Evolutionary conservation across 2,888 invertebrate species (phyloP).

Genomic region (Aphrophora alni): DNA sequence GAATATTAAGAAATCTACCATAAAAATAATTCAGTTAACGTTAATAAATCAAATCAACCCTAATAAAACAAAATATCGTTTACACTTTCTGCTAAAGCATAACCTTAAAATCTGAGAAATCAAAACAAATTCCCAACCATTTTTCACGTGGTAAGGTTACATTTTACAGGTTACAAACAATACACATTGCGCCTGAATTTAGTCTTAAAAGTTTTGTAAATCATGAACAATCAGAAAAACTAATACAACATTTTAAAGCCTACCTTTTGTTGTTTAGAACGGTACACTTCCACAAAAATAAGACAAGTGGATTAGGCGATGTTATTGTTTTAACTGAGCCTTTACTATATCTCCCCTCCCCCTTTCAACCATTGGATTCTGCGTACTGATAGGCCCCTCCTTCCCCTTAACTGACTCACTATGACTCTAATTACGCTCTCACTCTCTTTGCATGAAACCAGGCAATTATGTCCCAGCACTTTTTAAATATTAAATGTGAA

Average conservation of each 20-base stretch:
- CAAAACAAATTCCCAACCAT: no score
- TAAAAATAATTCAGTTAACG: no score
- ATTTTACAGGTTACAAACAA: no score
- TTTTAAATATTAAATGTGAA: background rate
- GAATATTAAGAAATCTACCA: no score
- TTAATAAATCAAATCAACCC: no score
- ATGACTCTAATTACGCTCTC: background rate
- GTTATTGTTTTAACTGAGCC: slow-evolving; percentile 6
- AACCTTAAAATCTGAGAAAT: no score
- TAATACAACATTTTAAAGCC: background rate
- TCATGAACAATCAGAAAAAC: no score
- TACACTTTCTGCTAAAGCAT: no score
- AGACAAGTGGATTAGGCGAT: background rate
- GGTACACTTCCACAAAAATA: background rate
- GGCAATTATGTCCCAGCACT: background rate
- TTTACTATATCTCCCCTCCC: background rate
- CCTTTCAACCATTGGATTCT: background rate
- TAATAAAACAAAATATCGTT: no score
- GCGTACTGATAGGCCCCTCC: background rate
- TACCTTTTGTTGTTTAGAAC: background rate
- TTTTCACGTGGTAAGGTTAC: no score
- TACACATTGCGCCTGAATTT: no score
- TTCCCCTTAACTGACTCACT: background rate
- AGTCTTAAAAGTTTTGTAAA: no score
- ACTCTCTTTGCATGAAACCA: background rate